Percentiles rank a stretch among this genome's conserved stretches.
phyloP scores from a whole-genome alignment of 2,888 invertebrate species.

The Nomada ruficornis region DNA sequence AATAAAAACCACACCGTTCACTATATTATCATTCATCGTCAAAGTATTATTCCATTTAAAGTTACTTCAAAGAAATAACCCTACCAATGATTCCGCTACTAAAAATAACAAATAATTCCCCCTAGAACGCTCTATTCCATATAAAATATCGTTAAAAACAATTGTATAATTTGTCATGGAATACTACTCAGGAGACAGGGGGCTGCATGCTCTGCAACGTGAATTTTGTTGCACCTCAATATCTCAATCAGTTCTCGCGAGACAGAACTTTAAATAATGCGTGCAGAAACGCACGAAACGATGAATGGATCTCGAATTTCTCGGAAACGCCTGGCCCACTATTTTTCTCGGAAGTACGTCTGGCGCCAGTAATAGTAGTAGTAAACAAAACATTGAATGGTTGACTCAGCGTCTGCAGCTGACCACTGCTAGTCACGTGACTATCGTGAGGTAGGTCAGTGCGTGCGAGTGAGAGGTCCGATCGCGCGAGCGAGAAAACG shows the following conservation, averaged over 20 bases:
- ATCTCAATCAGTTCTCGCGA: neutral
- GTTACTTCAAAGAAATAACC: no score
- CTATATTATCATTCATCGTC: no score
- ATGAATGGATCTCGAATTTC: slow-evolving; percentile 1
- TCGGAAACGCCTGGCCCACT: neutral
- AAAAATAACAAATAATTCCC: no score
- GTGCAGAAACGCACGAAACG: neutral
- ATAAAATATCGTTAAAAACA: no score
- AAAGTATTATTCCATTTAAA: no score
- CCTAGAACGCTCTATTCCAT: no score
- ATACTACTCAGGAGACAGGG: neutral
- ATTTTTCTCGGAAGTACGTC: slow-evolving; percentile 2
- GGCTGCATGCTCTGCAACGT: neutral
- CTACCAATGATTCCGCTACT: no score
- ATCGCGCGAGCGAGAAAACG: neutral
- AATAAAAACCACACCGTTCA: no score
- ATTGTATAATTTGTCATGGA: neutral
- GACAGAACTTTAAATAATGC: neutral
- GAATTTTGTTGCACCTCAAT: neutral
- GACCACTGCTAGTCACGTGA: neutral
- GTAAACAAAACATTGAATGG: neutral
- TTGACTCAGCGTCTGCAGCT: neutral
- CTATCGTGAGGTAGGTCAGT: neutral
- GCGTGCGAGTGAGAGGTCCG: neutral
- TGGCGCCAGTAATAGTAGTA: neutral